A percentile compares a stretch with the other conserved stretches of the same genome.
Evolutionary conservation across 2,113 vertebrate genomes (phyloP).

Genomic region (Orthochromis malagaraziensis): DNA sequence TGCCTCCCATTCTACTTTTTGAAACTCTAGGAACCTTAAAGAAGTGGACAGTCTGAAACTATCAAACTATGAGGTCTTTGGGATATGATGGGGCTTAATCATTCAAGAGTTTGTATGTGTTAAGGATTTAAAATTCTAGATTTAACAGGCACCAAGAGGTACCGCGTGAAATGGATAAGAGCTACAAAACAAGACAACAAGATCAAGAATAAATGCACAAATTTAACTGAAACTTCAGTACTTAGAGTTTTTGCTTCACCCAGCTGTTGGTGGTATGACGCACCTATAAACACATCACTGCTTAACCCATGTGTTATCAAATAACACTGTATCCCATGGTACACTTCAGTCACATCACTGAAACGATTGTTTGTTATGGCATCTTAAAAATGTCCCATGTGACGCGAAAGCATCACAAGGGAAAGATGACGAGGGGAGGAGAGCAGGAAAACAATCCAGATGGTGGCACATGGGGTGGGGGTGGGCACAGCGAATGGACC

Average conservation of each 20-base stretch:
- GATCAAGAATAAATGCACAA: neutral
- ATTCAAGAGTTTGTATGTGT: neutral
- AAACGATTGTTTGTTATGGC: neutral
- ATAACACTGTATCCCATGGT: neutral
- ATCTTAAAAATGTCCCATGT: neutral
- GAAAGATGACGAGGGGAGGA: neutral
- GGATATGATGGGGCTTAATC: neutral
- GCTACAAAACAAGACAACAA: neutral
- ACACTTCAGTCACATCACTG: neutral
- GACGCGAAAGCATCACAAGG: neutral
- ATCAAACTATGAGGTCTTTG: neutral
- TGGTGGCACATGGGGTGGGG: neutral
- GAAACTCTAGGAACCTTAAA: neutral
- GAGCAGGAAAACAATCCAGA: neutral
- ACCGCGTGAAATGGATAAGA: neutral
- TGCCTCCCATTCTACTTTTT: neutral
- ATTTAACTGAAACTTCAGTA: neutral
- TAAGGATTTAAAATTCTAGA: rapidly evolving
- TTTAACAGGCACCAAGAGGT: neutral
- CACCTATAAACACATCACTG: neutral
- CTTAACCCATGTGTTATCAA: neutral
- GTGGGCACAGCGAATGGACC: neutral
- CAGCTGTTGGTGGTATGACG: neutral
- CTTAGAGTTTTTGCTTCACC: neutral
- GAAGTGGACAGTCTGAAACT: neutral